Percentiles rank a stretch among this genome's conserved stretches.
Conservation (phyloP, 2,797 vertebrate species). For the Numenius phaeopus region DNA sequence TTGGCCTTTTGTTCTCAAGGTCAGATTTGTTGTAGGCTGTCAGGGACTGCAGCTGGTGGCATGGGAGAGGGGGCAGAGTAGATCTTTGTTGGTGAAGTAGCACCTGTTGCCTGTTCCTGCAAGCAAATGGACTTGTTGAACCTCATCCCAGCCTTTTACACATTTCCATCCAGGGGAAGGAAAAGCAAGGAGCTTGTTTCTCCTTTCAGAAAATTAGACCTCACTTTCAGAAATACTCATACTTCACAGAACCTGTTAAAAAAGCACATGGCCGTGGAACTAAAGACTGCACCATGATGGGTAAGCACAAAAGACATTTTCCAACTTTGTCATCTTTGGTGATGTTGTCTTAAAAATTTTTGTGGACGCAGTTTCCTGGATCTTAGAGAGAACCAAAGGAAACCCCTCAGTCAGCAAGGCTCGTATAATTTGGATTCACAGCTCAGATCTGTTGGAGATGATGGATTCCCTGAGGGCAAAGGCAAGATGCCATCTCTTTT, state of each 20-base stretch:
- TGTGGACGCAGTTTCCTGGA: not conserved
- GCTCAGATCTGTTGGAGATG: not conserved
- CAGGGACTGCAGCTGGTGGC: not conserved
- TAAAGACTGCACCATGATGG: not conserved
- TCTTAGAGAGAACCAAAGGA: not conserved
- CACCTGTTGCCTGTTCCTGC: not conserved
- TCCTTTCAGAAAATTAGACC: not conserved
- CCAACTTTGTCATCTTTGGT: not conserved
- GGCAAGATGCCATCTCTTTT: not conserved
- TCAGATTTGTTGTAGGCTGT: not conserved
- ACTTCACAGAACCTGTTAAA: not conserved
- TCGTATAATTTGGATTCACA: not conserved
- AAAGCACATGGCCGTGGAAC: not conserved
- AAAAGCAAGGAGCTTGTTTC: not conserved
- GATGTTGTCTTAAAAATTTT: not conserved
- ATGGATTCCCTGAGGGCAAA: not conserved
- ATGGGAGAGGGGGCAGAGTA: not conserved
- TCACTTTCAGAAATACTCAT: not conserved
- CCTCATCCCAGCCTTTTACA: not conserved
- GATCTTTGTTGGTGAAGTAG: not conserved
- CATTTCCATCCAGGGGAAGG: not conserved
- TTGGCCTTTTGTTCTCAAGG: not conserved
- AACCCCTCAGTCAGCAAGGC: not conserved
- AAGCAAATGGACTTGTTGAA: not conserved
- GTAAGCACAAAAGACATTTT: not conserved